Conservation (phyloP, 2,113 vertebrate genomes). For the Gallinago jamesoni region DNA sequence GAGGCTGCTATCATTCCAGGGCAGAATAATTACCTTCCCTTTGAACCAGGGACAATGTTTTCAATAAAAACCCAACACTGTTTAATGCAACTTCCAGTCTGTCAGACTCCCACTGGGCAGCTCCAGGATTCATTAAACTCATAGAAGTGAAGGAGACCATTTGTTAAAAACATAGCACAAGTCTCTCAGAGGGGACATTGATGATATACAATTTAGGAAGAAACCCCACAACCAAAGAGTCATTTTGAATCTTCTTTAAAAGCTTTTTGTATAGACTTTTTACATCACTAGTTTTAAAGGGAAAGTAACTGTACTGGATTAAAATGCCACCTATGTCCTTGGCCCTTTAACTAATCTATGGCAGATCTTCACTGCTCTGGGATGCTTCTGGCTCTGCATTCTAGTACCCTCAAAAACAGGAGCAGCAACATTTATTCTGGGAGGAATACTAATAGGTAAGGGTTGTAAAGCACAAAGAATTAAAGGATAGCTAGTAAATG, state of each 20-base stretch:
- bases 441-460: not conserved
- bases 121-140: slow-evolving; percentile 1
- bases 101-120: slow-evolving; percentile 55
- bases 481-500: not conserved
- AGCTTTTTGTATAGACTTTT: not conserved
- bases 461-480: not conserved
- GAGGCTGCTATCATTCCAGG: slow-evolving; percentile 28
- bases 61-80: slow-evolving; percentile 49
- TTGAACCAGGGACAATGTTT: slow-evolving; percentile 64
- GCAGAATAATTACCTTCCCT: slow-evolving; percentile 52
- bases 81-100: slow-evolving; percentile 56
- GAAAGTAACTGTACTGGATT: not conserved
- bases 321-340: not conserved
- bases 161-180: slow-evolving; percentile 4
- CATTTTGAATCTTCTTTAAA: not conserved
- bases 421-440: not conserved
- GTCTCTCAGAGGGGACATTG: not conserved
- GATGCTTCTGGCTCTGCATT: not conserved
- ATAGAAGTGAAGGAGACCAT: not conserved
- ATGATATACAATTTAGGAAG: not conserved
- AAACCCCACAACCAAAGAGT: not conserved
- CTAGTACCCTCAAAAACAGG: not conserved
- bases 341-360: not conserved
- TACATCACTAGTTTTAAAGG: not conserved
- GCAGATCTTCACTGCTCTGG: not conserved